Conservation (phyloP, 1,140 invertebrate species). For the Cydia splendana region DNA sequence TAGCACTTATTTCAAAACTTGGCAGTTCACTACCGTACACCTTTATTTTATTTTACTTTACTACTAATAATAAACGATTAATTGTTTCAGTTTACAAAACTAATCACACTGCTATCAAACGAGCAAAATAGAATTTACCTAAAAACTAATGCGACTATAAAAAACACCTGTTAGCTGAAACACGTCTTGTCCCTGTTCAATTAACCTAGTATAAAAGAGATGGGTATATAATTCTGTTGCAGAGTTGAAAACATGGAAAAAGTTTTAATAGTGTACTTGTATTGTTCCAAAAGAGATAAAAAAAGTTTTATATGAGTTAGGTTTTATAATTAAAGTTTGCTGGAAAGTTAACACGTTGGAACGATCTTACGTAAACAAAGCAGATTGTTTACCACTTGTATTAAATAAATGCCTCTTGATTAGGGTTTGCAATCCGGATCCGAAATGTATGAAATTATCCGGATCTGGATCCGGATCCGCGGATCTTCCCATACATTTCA, state of each 20-base stretch:
- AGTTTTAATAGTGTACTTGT: constrained; percentile 18
- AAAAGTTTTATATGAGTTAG: constrained; percentile 16
- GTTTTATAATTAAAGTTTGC: constrained; percentile 1
- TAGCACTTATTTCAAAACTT: too few species aligned
- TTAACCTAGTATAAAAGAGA: neutral
- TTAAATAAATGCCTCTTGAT: too few species aligned
- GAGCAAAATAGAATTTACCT: neutral
- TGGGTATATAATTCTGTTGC: neutral
- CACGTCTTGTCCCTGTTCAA: neutral
- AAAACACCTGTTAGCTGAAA: constrained; percentile 38
- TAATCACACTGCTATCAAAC: neutral
- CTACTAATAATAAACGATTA: too few species aligned
- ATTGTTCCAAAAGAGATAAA: neutral
- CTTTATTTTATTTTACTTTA: too few species aligned
- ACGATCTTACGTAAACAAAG: neutral
- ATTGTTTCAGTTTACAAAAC: neutral
- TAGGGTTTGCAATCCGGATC: too few species aligned
- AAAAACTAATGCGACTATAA: constrained; percentile 28
- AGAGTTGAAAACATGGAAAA: neutral
- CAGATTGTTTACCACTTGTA: neutral
- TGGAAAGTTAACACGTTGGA: neutral
- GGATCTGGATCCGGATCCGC: too few species aligned
- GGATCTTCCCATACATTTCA: too few species aligned
- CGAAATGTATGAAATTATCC: too few species aligned
- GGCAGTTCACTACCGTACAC: too few species aligned